phyloP scores from a whole-genome alignment of 2,797 vertebrate genomes.

The Mormyrus hasselquistii region DNA sequence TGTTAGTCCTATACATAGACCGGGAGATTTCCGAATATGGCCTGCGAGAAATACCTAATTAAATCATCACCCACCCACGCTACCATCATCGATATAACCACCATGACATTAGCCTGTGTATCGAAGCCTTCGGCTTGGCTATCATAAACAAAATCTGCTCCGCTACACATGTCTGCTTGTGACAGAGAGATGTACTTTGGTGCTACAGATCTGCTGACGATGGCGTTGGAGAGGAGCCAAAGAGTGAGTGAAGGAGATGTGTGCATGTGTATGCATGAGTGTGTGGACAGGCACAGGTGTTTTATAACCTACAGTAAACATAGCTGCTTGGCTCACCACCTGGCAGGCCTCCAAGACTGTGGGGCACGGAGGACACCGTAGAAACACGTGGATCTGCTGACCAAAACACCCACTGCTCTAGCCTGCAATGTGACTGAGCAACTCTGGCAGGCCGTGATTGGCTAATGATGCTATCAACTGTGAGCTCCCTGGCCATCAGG shows the following conservation, averaged over 20 bases:
- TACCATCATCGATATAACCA: not conserved
- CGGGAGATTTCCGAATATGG: conserved; percentile 31
- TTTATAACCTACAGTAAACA: conserved; percentile 26
- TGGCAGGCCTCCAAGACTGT: conserved; percentile 25
- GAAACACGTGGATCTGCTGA: conserved; percentile 36
- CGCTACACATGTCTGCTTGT: not conserved
- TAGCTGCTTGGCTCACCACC: conserved; percentile 27
- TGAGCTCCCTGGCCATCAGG: not conserved
- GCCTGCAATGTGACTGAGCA: not conserved
- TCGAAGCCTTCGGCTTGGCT: not conserved
- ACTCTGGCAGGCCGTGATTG: not conserved
- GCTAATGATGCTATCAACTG: not conserved
- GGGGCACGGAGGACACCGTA: conserved; percentile 36
- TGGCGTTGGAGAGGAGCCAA: conserved; percentile 12
- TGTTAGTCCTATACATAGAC: conserved; percentile 37
- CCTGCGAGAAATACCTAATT: not conserved
- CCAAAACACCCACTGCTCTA: conserved; percentile 40
- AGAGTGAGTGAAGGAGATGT: not conserved
- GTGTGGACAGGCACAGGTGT: not conserved
- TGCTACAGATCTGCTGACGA: conserved; percentile 17
- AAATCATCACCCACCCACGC: conserved; percentile 3
- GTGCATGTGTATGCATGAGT: conserved; percentile 1
- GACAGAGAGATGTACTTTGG: not conserved
- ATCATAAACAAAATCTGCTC: not conserved
- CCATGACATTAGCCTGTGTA: not conserved